Evolutionary conservation across 1,140 invertebrate genomes (phyloP), one percentile per base, ranked within the genome.

Genomic region (Pygmarrhopalites habei): DNA sequence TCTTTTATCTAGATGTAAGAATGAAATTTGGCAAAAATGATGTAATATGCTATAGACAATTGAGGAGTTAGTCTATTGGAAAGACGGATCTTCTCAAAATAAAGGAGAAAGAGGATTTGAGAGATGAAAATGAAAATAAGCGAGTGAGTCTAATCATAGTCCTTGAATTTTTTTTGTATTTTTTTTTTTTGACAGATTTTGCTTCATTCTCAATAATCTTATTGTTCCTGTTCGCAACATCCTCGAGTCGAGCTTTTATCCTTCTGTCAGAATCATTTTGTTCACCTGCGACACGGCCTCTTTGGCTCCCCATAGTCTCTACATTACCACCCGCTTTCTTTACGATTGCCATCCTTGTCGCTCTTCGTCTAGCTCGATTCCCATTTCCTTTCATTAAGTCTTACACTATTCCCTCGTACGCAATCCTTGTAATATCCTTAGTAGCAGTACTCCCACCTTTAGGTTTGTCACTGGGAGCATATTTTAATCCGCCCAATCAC

Each of bases 161-260:
- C 15, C 58, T 30, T 65, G 17, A 25, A 49, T 23, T 49, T 49
- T n/a, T n/a, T n/a, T n/a, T n/a, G n/a, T n/a, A n/a, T n/a, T n/a
- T n/a, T n/a, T n/a, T 49, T 29, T n/a, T 47, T 47, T 52, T 62
- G 56, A 64, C 66, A 71, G 69, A 71, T 68, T 71, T 68, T 56
- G 57, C 61, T 55, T 66, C 69, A 35, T 71, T 71, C 58, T 68
- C 66, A 32, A 60, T 71, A 64, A 71, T 71, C 52, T 66, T 71
- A 39, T 51, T 71, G 43, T 60, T 71, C 52, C 61, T 71, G 51
- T 67, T 71, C 57, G 60, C 61, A 52, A 66, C 64, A 19, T 71
- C 69, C 23, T 64, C 64, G 15, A 62, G 61, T 17, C 57, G 69
- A 65, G 66, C 69, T 62, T 68, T 68, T 58, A 68, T 66, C 26